These are phyloP conservation scores for Andrena cerasifolii DNA, from an alignment of 1,140 invertebrate genomes.

Conservation along the genomic window DNA sequence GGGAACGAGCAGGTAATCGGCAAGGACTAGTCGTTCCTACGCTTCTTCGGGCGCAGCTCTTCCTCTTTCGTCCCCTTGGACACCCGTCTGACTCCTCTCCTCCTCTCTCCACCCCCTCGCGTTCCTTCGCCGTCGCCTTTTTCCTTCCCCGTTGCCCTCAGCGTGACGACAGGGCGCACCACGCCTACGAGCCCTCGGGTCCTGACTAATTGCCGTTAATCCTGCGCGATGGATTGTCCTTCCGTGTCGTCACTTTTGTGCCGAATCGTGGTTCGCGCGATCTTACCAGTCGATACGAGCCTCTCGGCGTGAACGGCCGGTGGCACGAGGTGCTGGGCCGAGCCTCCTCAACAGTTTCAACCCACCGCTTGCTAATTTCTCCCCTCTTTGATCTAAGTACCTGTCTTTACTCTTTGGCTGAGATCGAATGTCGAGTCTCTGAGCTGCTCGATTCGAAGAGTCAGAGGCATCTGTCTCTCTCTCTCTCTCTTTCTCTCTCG, in stretches of 20 bases:
- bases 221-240: conserved; percentile 33
- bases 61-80: not conserved
- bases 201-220: conserved; percentile 67
- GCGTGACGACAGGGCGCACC: conserved; percentile 46
- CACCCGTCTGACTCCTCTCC: not conserved
- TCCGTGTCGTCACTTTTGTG: conserved; percentile 14
- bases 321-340: not conserved
- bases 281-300: not conserved
- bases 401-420: too few relatives aligned
- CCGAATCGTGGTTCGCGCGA: not conserved
- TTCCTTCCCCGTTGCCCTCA: not conserved
- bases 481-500: too few relatives aligned
- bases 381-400: too few relatives aligned
- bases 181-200: conserved; percentile 43
- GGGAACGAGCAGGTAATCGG: conserved; percentile 45
- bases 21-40: conserved; percentile 21
- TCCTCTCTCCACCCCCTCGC: not conserved
- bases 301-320: not conserved
- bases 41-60: not conserved
- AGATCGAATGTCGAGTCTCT: too few relatives aligned
- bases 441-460: too few relatives aligned
- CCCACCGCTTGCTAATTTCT: not conserved
- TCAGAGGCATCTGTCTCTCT: too few relatives aligned
- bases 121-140: not conserved
- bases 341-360: too few relatives aligned